A percentile compares a stretch with the other conserved stretches of the same genome.
Conservation (phyloP, 1,140 invertebrate species). For the Pristionchus pacificus region DNA sequence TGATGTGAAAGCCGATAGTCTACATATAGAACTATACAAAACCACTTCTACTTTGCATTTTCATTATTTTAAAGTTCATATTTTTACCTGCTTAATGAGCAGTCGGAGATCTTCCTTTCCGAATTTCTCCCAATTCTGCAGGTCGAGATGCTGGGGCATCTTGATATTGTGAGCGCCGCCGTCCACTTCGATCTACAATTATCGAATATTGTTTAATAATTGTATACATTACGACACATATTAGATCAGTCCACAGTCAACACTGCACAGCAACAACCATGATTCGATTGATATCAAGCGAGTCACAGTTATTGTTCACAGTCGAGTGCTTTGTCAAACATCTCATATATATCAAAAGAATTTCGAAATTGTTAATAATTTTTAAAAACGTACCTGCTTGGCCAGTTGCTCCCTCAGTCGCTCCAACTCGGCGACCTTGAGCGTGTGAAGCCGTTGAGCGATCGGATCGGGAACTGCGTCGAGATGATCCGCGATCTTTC, state of each 20-base stretch:
- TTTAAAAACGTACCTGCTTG: slow-evolving; percentile 43
- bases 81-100: slow-evolving; percentile 74
- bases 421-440: slow-evolving; percentile 52
- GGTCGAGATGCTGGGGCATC: slow-evolving; percentile 75
- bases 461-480: slow-evolving; percentile 46
- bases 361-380: not conserved
- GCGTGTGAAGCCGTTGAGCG: slow-evolving; percentile 51
- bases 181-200: slow-evolving; percentile 24
- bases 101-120: slow-evolving; percentile 89
- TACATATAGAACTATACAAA: no score
- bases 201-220: not conserved
- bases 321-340: no score
- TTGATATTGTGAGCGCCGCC: slow-evolving; percentile 61
- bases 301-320: no score
- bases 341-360: not conserved
- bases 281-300: no score
- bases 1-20: no score
- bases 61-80: no score
- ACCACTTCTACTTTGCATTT: not conserved
- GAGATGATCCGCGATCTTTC: slow-evolving; percentile 56
- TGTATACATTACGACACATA: no score
- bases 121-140: slow-evolving; percentile 84
- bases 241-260: no score
- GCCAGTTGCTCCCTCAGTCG: slow-evolving; percentile 47
- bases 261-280: no score